A percentile compares a stretch with the other conserved stretches of the same genome.
These are phyloP conservation scores for Gari tellinella DNA, from an alignment of 2,888 invertebrate species.

Conservation along the genomic window DNA sequence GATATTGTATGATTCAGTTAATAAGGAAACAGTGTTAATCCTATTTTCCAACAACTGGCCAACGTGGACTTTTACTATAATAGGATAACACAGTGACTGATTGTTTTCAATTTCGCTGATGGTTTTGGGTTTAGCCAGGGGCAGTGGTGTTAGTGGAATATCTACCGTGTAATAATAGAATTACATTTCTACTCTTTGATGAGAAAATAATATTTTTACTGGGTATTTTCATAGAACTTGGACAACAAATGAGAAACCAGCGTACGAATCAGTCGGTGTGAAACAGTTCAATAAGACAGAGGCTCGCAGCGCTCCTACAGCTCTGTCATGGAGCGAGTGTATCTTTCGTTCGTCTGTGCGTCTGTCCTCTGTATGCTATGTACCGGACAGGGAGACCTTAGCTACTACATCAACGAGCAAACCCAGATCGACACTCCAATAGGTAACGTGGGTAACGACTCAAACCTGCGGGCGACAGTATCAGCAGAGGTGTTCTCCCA, in stretches of 20 bases:
- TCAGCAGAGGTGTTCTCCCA: conserved; percentile 61
- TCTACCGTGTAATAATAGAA: conserved; percentile 33
- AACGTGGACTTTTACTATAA: conserved; percentile 46
- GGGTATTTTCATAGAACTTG: conserved; percentile 32
- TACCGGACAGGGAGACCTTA: conserved; percentile 42
- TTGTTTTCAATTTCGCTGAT: conserved; percentile 41
- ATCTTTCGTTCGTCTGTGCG: too few relatives aligned
- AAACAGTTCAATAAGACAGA: too few relatives aligned
- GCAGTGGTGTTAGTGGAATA: conserved; percentile 19
- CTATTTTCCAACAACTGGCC: conserved; percentile 23
- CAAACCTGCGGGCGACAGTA: conserved; percentile 60
- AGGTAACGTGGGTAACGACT: conserved; percentile 66
- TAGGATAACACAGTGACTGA: conserved; percentile 47
- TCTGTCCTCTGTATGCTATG: conserved; percentile 1
- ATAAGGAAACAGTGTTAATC: conserved; percentile 40
- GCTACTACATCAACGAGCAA: conserved; percentile 63
- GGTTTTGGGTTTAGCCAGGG: conserved; percentile 24
- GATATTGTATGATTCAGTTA: conserved; percentile 38
- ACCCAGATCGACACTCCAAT: conserved; percentile 50
- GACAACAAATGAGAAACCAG: too few relatives aligned
- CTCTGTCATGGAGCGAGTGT: too few relatives aligned
- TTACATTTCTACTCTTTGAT: conserved; percentile 47
- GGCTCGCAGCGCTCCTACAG: too few relatives aligned
- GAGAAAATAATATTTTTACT: conserved; percentile 58
- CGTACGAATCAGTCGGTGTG: too few relatives aligned